These are phyloP conservation scores for Drosophila nigricruria DNA, from an alignment of 2,888 invertebrate genomes.

Conservation along the genomic window DNA sequence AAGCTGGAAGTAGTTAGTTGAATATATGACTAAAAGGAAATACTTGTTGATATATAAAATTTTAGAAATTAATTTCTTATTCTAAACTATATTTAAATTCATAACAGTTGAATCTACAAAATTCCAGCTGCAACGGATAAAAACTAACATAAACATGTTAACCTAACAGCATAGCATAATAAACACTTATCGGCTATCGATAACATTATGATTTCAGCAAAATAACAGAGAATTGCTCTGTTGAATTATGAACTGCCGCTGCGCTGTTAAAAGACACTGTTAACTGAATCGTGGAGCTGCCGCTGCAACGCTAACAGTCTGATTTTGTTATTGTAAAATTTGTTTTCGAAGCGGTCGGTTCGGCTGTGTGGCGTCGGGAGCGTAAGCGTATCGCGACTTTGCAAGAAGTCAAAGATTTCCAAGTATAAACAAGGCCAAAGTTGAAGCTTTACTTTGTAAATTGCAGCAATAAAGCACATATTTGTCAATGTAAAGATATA, in stretches of 20 bases:
- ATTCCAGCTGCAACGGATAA: background rate
- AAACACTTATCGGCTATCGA: conserved; percentile 26
- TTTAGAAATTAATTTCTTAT: too few species aligned
- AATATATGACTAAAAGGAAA: background rate
- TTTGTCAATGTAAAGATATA: background rate
- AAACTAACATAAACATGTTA: background rate
- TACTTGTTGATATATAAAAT: background rate
- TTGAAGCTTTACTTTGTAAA: conserved; percentile 25
- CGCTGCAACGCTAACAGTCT: conserved; percentile 15
- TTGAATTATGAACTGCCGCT: conserved; percentile 17
- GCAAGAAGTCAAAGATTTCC: conserved; percentile 31
- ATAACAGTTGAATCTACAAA: too few species aligned
- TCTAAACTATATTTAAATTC: too few species aligned
- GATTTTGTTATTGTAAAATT: conserved; percentile 50
- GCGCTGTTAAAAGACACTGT: too few species aligned
- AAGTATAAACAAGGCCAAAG: conserved; percentile 27
- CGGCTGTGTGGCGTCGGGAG: conserved; percentile 27
- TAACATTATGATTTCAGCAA: background rate
- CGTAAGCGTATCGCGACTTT: conserved; percentile 25
- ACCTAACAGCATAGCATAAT: background rate
- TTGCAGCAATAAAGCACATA: background rate
- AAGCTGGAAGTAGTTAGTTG: background rate
- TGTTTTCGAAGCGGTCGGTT: conserved; percentile 41
- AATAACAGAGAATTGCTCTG: conserved; percentile 17
- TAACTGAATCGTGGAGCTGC: too few species aligned